Conservation (phyloP, 2,113 vertebrate genomes). For the Pipa parva region DNA sequence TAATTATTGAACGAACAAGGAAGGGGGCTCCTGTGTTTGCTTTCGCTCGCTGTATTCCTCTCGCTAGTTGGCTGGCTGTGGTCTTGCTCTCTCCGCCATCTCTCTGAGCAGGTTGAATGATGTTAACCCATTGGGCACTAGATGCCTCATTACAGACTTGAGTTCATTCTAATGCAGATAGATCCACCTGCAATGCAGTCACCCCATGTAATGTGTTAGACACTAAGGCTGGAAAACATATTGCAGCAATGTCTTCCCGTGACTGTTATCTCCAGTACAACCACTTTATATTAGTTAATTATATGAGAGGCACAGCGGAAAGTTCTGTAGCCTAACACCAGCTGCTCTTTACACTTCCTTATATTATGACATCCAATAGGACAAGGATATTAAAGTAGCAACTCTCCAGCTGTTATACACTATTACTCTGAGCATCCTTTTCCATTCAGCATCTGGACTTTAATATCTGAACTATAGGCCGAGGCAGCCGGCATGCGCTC, state of each 20-base stretch:
- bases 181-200: slow-evolving; percentile 32
- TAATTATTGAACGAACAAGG: slow-evolving; percentile 43
- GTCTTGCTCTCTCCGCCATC: slow-evolving; percentile 19
- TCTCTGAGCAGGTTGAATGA: slow-evolving; percentile 30
- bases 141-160: too few relatives aligned
- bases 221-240: not conserved
- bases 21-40: slow-evolving; percentile 37
- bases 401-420: too few relatives aligned
- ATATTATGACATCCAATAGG: too few relatives aligned
- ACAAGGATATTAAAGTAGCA: too few relatives aligned
- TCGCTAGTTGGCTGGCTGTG: slow-evolving; percentile 5
- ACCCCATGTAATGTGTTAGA: not conserved
- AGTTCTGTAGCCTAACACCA: too few relatives aligned
- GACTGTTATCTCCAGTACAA: not conserved
- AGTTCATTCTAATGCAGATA: slow-evolving; percentile 19
- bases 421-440: too few relatives aligned
- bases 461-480: too few relatives aligned
- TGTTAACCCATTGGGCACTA: slow-evolving; percentile 1
- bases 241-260: not conserved
- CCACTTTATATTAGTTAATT: not conserved
- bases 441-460: too few relatives aligned
- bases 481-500: too few relatives aligned
- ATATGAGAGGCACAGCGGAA: not conserved
- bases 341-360: too few relatives aligned
- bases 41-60: slow-evolving; percentile 26